Evolutionary conservation across 2,113 vertebrate species (phyloP).

Genomic region (Pogona vitticeps): DNA sequence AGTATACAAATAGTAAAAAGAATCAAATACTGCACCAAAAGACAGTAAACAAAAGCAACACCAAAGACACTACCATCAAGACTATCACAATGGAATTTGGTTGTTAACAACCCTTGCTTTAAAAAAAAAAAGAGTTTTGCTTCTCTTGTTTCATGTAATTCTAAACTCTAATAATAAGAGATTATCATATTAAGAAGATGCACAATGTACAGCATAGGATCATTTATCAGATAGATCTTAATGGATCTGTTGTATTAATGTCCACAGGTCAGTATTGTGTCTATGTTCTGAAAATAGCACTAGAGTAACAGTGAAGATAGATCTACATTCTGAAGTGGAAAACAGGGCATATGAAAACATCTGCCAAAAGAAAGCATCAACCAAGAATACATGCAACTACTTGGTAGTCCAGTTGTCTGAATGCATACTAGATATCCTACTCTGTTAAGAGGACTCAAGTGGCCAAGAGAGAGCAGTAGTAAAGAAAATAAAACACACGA

Average conservation of each 20-base stretch:
- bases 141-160: slow-evolving; percentile 7
- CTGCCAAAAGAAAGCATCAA: not conserved
- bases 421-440: too few species aligned
- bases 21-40: too few species aligned
- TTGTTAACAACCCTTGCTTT: not conserved
- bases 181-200: not conserved
- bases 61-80: too few species aligned
- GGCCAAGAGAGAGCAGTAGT: not conserved
- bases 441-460: not conserved
- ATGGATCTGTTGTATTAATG: not conserved
- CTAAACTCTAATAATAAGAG: not conserved
- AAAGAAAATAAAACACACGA: not conserved
- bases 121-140: not conserved
- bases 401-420: not conserved
- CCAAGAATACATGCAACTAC: not conserved
- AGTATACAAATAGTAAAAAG: too few species aligned
- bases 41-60: too few species aligned
- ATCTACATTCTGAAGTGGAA: not conserved
- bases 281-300: not conserved
- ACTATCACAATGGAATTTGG: not conserved
- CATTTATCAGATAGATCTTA: not conserved
- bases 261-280: not conserved
- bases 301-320: not conserved
- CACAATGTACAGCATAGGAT: not conserved
- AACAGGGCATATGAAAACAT: not conserved